Evolutionary conservation across 2,797 vertebrate genomes (phyloP).

Genomic region (Lagorchestes hirsutus): DNA sequence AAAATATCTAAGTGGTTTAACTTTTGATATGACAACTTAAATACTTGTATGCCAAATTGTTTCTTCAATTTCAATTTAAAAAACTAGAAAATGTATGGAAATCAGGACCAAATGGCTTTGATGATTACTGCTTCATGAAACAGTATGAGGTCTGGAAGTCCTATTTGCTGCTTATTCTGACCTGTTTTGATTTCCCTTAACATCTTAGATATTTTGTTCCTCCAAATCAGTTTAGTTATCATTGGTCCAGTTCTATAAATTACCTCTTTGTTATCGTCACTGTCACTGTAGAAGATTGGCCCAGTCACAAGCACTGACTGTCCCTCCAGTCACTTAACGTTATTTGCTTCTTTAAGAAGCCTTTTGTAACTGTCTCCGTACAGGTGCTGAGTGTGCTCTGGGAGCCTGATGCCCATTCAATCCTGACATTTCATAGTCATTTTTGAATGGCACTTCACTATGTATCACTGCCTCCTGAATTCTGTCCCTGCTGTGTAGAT

Average conservation of each 20-base stretch:
- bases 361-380: no score
- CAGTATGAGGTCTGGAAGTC: background rate
- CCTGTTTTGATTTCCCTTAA: background rate
- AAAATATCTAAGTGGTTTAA: background rate
- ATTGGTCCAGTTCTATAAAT: background rate
- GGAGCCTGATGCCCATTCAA: background rate
- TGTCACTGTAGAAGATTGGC: background rate
- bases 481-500: background rate
- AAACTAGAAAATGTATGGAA: background rate
- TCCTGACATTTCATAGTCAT: background rate
- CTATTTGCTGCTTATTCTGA: background rate
- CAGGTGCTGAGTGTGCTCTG: background rate
- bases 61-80: background rate
- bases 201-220: background rate
- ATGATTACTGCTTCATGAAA: background rate
- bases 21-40: background rate
- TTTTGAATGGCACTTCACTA: background rate
- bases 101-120: background rate
- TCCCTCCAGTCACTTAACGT: background rate
- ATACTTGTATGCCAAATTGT: background rate
- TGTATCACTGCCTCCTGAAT: background rate
- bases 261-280: background rate
- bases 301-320: background rate
- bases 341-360: background rate
- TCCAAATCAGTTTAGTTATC: background rate